phyloP scores from a whole-genome alignment of 1,140 invertebrate genomes.

The Lepidostoma basale region DNA sequence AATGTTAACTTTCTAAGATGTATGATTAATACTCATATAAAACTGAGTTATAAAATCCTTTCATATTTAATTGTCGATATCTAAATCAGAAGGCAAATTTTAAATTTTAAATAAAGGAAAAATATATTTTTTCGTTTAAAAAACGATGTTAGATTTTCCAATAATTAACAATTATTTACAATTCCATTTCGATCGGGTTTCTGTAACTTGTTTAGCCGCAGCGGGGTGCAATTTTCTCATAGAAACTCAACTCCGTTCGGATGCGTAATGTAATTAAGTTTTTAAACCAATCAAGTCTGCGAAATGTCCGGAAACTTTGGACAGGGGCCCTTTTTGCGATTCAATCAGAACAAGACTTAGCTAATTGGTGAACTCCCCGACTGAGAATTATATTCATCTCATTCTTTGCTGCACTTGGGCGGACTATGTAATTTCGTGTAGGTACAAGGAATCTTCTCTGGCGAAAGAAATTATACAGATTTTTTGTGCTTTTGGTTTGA shows the following conservation, averaged over 20 bases:
- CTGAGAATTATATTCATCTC: not conserved
- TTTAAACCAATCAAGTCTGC: constrained; percentile 44
- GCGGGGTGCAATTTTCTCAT: not conserved
- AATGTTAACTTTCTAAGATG: too few relatives aligned
- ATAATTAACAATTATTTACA: too few relatives aligned
- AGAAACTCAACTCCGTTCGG: constrained; percentile 7
- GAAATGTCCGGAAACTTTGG: constrained; percentile 37
- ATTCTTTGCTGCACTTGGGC: not conserved
- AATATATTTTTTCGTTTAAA: too few relatives aligned
- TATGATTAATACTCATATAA: too few relatives aligned
- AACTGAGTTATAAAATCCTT: too few relatives aligned
- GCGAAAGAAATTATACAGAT: not conserved
- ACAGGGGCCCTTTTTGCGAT: constrained; percentile 41
- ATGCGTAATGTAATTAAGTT: constrained; percentile 45
- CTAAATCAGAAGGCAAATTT: too few relatives aligned
- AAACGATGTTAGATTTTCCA: too few relatives aligned
- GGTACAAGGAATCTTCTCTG: not conserved
- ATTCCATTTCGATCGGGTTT: not conserved
- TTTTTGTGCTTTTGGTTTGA: too few relatives aligned
- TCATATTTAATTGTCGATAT: too few relatives aligned
- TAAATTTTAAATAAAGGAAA: too few relatives aligned
- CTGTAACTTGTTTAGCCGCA: not conserved
- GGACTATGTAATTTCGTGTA: not conserved
- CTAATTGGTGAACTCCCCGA: constrained; percentile 43
- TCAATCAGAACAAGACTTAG: constrained; percentile 39